These are phyloP conservation scores for Crax fasciolata DNA, from an alignment of 2,797 vertebrate genomes.

Conservation along the genomic window DNA sequence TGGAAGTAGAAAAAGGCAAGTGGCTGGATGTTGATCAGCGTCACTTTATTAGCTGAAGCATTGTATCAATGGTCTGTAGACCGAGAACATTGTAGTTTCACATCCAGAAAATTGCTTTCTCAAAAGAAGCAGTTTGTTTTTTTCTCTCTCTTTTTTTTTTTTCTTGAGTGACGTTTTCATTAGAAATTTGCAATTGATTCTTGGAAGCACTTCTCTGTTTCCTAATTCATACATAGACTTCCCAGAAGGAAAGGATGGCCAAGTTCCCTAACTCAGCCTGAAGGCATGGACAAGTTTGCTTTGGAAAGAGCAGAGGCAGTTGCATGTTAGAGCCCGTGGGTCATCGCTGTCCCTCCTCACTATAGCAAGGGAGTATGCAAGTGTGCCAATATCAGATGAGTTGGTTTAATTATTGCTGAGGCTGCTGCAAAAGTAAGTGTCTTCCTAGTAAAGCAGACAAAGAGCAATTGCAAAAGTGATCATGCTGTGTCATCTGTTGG, in stretches of 20 bases:
- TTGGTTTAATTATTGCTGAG: not conserved
- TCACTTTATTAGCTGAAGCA: not conserved
- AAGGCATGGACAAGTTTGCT: not conserved
- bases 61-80: not conserved
- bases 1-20: not conserved
- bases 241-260: not conserved
- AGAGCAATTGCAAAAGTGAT: not conserved
- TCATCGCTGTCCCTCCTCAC: not conserved
- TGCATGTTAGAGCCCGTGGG: not conserved
- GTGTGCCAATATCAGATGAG: not conserved
- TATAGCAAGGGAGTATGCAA: fast-evolving
- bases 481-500: not conserved
- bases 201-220: not conserved
- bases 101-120: not conserved
- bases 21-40: not conserved
- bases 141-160: not conserved
- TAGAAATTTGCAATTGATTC: not conserved
- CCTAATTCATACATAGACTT: fast-evolving
- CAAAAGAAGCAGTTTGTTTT: not conserved
- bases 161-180: not conserved
- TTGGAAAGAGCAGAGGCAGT: not conserved
- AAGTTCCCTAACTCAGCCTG: fast-evolving
- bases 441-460: not conserved
- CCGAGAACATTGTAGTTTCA: not conserved
- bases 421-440: not conserved